Base-by-base conservation (phyloP, 92 coral and sea anemone species). In the Bergia puertoricense region DNA sequence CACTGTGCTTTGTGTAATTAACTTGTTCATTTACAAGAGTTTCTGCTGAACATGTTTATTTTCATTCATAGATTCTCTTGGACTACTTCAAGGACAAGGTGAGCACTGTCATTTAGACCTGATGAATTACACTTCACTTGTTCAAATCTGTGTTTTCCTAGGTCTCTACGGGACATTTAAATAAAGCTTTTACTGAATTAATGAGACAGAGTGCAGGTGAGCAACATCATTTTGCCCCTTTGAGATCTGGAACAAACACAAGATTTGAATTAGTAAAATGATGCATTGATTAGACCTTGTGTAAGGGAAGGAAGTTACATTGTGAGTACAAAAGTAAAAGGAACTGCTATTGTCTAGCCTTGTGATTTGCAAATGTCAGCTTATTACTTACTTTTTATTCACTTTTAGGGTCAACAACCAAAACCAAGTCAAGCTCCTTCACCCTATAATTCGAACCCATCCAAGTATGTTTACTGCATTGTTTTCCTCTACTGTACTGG, bases 31-130 rank as follows among this genome's bases (percentile, higher is more conserved):
- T 72, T 84, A 20, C 37, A 50, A 44, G 30, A 30, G 10, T 2
- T 39, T 59, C 51, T 22, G 20, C 8, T 71, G n/a, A 75, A 6
- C 65, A 45, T 37, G 3, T 51, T 75, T 85, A 16, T 74, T 74
- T 48, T 45, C 84, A 18, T 75, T 77, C 50, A 76, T 86, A 95
- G 99, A 93, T 71, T 89, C 92, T 97, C 4, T 87, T 95, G 76
- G 99, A 97, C 23, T 93, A 97, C 91, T 97, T 95, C 81, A 97
- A 89, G 92, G 98, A 76, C 59, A 77, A 76, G 85, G 81, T 86
- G 37, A 57, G 39, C 10, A 5, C 8, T 6, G 0, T 71, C 22
- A 13, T 37, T 85, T 68, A 72, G 14, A 14, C 37, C 18, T 85
- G 71, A 8, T 42, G 69, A 37, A 57, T 67, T 66, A 46, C 81